These are phyloP conservation scores for Erebia palarica DNA, from an alignment of 2,888 invertebrate species.

Conservation along the genomic window DNA sequence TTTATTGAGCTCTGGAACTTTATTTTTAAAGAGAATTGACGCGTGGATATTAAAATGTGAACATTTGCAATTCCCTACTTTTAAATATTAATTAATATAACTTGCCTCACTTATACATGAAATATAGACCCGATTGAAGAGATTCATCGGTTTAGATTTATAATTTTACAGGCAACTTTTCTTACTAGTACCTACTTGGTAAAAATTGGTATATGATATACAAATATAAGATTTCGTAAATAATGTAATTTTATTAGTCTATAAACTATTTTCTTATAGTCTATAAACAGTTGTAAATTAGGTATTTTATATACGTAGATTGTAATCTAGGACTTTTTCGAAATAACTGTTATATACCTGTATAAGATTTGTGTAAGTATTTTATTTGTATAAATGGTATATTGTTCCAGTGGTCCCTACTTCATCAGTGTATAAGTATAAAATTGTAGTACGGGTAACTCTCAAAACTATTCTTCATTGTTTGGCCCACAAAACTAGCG, in stretches of 20 bases:
- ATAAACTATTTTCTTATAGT: background rate
- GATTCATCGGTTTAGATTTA: conserved; percentile 21
- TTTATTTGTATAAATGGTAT: conserved; percentile 2
- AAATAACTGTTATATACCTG: conserved; percentile 6
- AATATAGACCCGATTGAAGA: conserved; percentile 22
- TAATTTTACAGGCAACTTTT: background rate
- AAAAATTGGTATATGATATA: background rate
- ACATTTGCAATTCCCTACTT: background rate
- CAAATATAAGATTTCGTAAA: conserved; percentile 8
- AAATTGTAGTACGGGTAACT: background rate
- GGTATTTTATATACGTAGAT: background rate
- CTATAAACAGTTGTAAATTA: conserved; percentile 1
- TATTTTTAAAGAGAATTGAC: conserved; percentile 10
- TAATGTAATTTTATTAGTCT: background rate
- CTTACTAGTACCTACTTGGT: too few species aligned
- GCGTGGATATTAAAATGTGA: background rate
- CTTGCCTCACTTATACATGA: conserved; percentile 12
- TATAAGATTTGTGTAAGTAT: background rate
- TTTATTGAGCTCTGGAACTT: conserved; percentile 6
- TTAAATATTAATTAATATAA: background rate
- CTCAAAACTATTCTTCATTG: background rate
- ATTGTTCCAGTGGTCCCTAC: conserved; percentile 14
- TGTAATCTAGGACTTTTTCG: background rate
- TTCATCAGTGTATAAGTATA: conserved; percentile 6
- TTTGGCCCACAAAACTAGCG: background rate